phyloP scores from a whole-genome alignment of 2,888 invertebrate genomes.

The Ceraclea dissimilis region DNA sequence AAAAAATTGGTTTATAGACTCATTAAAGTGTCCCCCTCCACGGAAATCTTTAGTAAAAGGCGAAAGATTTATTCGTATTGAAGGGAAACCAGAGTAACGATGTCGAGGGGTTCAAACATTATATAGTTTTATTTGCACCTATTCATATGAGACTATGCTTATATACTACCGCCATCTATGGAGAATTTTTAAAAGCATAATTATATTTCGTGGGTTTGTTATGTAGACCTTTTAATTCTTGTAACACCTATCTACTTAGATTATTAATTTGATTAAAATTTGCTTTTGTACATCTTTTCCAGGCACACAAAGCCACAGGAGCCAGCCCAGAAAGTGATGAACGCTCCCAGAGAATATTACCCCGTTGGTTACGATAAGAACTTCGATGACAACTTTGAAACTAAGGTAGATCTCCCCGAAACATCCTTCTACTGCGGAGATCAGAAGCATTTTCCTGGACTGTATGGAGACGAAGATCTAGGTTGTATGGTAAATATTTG shows the following conservation, averaged over 20 bases:
- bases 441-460: constrained; percentile 84
- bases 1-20: constrained; percentile 41
- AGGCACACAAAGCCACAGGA: constrained; percentile 14
- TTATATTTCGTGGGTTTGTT: no score
- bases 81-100: constrained; percentile 54
- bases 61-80: constrained; percentile 68
- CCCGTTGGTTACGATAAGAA: constrained; percentile 84
- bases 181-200: not conserved
- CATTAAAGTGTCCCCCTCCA: constrained; percentile 67
- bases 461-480: constrained; percentile 80
- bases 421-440: constrained; percentile 81
- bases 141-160: not conserved
- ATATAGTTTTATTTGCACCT: not conserved
- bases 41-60: constrained; percentile 76
- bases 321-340: constrained; percentile 63
- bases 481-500: constrained; percentile 78
- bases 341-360: constrained; percentile 82
- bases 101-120: no score
- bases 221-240: no score
- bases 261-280: no score
- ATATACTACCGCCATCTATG: not conserved
- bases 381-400: constrained; percentile 80
- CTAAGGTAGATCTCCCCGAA: constrained; percentile 75
- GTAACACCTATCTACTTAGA: no score
- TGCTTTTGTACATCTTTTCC: no score